These are phyloP conservation scores for Myiagra hebetior DNA, from an alignment of 2,113 vertebrate genomes.

Conservation along the genomic window DNA sequence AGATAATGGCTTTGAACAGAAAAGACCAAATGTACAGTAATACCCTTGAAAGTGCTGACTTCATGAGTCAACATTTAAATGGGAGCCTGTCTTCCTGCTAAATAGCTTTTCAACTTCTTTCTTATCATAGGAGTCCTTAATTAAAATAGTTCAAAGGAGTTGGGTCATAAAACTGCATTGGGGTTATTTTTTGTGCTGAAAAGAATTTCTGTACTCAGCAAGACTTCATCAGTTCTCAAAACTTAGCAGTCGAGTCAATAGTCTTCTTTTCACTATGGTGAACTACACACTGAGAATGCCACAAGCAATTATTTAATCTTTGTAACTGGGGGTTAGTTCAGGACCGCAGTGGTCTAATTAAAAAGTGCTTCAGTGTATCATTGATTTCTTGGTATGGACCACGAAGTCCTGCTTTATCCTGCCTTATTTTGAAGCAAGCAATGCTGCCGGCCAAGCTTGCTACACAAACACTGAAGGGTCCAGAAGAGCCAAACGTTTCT, in stretches of 20 bases:
- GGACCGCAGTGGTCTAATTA: constrained; percentile 34
- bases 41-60: constrained; percentile 27
- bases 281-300: not conserved
- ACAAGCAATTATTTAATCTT: constrained; percentile 58
- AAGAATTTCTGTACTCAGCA: constrained; percentile 41
- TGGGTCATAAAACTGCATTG: constrained; percentile 39
- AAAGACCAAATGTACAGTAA: not conserved
- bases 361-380: constrained; percentile 38
- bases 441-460: not conserved
- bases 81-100: not conserved
- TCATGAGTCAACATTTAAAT: constrained; percentile 22
- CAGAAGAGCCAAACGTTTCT: not conserved
- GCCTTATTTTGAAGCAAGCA: not conserved
- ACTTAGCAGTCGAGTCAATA: constrained; percentile 43
- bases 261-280: constrained; percentile 14
- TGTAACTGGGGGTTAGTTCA: not conserved
- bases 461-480: not conserved
- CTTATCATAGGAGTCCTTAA: constrained; percentile 63
- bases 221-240: constrained; percentile 30
- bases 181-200: not conserved
- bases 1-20: constrained; percentile 9
- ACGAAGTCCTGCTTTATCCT: not conserved
- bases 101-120: constrained; percentile 18
- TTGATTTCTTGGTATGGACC: constrained; percentile 52
- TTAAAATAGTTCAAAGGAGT: constrained; percentile 63